Evolutionary conservation across 2,113 vertebrate species (phyloP).

Genomic region (Larimichthys polyactis): DNA sequence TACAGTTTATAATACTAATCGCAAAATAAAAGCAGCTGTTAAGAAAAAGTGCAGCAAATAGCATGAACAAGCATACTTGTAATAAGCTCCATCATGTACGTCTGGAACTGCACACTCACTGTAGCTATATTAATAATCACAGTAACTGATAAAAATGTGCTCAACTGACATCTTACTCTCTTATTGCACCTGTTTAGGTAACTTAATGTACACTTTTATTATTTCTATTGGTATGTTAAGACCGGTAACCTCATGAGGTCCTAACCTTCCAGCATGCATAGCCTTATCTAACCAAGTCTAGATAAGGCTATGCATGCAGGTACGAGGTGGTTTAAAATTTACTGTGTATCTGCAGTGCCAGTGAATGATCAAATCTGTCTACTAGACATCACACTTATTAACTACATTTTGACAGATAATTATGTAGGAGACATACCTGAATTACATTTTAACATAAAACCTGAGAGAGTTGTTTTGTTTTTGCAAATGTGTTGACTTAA

Average conservation of each 20-base stretch:
- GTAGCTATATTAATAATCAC: not conserved
- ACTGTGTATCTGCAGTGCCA: no score
- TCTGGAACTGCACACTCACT: not conserved
- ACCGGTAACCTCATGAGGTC: not conserved
- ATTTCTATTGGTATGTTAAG: not conserved
- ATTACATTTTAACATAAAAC: no score
- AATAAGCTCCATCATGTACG: not conserved
- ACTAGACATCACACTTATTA: no score
- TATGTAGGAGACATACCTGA: no score
- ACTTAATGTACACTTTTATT: not conserved
- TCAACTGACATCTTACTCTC: not conserved
- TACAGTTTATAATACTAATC: not conserved
- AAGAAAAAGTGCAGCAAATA: not conserved
- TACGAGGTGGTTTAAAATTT: no score
- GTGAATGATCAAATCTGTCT: no score
- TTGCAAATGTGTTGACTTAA: no score
- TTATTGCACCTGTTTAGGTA: not conserved
- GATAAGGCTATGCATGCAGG: no score
- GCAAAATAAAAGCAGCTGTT: slow-evolving; percentile 2
- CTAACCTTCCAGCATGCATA: no score
- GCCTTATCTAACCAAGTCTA: no score
- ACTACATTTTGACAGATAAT: no score
- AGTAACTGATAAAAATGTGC: not conserved
- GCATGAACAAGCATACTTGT: not conserved
- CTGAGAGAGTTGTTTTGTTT: no score